Conservation (phyloP, 1,140 invertebrate genomes). For the Odontomachus brunneus region DNA sequence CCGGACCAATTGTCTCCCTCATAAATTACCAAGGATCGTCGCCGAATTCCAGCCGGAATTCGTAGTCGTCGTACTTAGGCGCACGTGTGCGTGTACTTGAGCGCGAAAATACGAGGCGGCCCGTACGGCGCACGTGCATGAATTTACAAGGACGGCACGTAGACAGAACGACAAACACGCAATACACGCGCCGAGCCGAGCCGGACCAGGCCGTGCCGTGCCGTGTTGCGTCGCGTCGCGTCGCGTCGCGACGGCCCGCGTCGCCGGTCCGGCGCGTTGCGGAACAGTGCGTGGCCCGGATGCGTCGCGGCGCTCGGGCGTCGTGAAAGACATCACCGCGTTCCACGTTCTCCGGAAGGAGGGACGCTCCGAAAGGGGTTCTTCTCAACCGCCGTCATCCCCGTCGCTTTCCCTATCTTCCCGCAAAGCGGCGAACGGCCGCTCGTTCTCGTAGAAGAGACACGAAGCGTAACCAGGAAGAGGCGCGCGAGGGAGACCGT, state of each 20-base stretch:
- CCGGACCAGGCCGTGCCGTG: too few species aligned
- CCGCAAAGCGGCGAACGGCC: too few species aligned
- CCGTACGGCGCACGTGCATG: conserved; percentile 40
- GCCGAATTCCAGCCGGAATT: conserved; percentile 63
- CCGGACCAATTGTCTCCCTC: conserved; percentile 68
- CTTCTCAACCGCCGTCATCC: background rate
- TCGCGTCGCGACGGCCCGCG: conserved; percentile 28
- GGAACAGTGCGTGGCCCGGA: conserved; percentile 31
- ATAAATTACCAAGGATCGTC: conserved; percentile 68
- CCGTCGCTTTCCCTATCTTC: too few species aligned
- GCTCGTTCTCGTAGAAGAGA: too few species aligned
- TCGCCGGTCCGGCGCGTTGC: conserved; percentile 15
- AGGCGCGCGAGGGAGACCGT: conserved; percentile 47
- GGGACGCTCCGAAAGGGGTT: background rate
- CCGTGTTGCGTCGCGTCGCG: background rate
- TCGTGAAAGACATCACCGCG: background rate
- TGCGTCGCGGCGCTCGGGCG: conserved; percentile 2
- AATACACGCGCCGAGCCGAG: conserved; percentile 49
- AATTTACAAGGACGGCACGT: conserved; percentile 60
- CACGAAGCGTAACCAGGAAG: background rate
- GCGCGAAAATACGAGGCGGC: conserved; percentile 62
- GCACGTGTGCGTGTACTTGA: conserved; percentile 68
- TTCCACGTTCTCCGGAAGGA: too few species aligned
- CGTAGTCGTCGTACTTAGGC: conserved; percentile 64
- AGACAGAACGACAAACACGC: conserved; percentile 22